Evolutionary conservation across 2,888 invertebrate genomes (phyloP), one percentile per base, ranked within the genome.

Genomic region (Aplocera efformata): DNA sequence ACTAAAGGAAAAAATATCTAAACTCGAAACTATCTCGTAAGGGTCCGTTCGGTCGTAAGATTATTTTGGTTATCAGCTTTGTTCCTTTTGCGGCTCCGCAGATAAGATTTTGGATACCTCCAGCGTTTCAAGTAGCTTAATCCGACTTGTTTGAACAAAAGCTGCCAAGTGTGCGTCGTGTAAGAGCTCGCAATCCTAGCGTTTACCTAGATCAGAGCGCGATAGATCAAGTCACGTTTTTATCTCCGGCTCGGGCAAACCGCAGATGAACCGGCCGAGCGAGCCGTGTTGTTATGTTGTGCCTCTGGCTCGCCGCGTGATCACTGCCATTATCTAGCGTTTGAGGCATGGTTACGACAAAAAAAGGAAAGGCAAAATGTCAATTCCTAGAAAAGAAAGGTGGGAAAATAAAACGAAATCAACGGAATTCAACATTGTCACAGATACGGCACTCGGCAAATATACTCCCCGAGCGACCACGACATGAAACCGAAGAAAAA

Each of bases 161-260:
- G 39, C 32, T 35, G 26, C 10, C 27, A 24, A 24, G 22, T 25
- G 1, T 30, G 23, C 27, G 7, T 6, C n/a, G n/a, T n/a, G 22
- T 22, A 7, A 6, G 32, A 36, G 35, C 45, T 10, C 10, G 36
- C 38, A 29, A 25, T 42, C 32, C 35, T 38, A 31, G 24, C 43
- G 37, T 45, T 53, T 53, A 41, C 48, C 44, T 49, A 51, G 64
- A 63, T 65, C 40, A 56, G 50, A 54, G 41, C 32, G 47, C 41
- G 68, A 72, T 67, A 63, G 55, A 64, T 61, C 58, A 38, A 58
- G 67, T 70, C 72, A 71, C 72, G 72, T 69, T 54, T 58, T 59
- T 64, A 63, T 67, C 63, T 51, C 31, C 34, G 30, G n/a, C 47
- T 42, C 39, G 42, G 21, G 39, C 29, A 22, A 35, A 39, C 44